Conservation (phyloP, 2,888 invertebrate genomes). For the Hipparchia sbordonii region DNA sequence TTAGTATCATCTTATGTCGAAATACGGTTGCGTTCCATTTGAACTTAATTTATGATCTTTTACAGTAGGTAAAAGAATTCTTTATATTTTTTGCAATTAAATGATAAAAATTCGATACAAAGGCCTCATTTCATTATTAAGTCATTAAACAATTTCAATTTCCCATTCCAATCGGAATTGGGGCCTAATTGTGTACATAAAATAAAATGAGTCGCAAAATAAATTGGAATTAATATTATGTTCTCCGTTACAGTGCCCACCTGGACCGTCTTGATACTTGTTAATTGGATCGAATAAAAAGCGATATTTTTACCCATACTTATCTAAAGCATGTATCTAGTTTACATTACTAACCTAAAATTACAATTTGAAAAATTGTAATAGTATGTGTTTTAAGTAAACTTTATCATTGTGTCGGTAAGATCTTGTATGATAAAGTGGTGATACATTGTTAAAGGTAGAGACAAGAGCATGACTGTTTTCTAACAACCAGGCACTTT, state of each 20-base stretch:
- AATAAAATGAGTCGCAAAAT: constrained; percentile 18
- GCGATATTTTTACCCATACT: background rate
- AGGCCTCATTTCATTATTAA: constrained; percentile 2
- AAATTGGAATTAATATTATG: constrained; percentile 22
- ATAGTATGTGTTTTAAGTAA: no score
- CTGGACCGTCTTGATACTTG: constrained; percentile 12
- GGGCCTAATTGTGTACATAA: constrained; percentile 5
- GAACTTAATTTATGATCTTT: background rate
- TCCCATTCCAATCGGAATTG: constrained; percentile 17
- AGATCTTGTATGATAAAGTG: no score
- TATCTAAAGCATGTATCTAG: no score
- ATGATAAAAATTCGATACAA: background rate
- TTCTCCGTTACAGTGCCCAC: background rate
- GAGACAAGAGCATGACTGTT: no score
- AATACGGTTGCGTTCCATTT: background rate
- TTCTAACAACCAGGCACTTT: no score
- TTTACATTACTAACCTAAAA: no score
- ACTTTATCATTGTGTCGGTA: no score
- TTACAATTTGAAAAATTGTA: no score
- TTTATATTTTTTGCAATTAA: background rate
- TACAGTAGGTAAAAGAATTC: background rate
- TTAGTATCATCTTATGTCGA: background rate
- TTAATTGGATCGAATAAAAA: background rate
- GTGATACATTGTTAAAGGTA: no score
- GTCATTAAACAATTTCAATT: constrained; percentile 9